Evolutionary conservation across 2,113 vertebrate genomes (phyloP), one percentile per base, ranked within the genome.

Genomic region (Gymnorhina tibicen): DNA sequence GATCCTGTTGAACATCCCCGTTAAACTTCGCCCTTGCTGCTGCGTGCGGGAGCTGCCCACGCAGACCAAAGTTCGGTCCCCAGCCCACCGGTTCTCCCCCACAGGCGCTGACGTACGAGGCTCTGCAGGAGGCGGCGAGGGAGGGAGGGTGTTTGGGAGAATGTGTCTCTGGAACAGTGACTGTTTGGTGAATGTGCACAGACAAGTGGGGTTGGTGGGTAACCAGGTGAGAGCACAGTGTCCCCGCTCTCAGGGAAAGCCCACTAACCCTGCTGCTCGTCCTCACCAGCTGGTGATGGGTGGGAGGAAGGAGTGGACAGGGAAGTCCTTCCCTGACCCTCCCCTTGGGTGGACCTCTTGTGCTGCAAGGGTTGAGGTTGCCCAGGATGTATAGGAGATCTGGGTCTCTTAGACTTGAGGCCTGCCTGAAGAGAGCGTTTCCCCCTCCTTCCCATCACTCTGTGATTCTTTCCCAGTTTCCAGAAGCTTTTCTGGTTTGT

Each of bases 21-120:
- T 62, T 93, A 16, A 95, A 76, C 90, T 83, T 90, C 33, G 0
- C 95, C 95, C 93, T 87, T 69, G 13, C 79, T 78, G 95, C 95
- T 93, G 95, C 85, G 79, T 91, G 96, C 82, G 68, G 91, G 89
- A 96, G 88, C 95, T 96, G 72, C 96, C 96, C 93, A 94, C 95
- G 17, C 87, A 49, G 95, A 66, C n/a, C 93, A 83, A 82, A 83
- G 95, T 80, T 85, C 59, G 75, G 94, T 95, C 75, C 79, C 77
- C 96, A 95, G 88, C 95, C 92, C 95, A 94, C 96, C 1, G 56
- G 28, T 32, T 91, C 96, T 95, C 95, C 93, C 82, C 95, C 95
- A 72, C 90, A 77, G 90, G 83, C 82, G 0, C 42, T 96, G 96
- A 96, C 94, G 95, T 78, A 7, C n/a, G 42, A 91, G 90, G 18